Evolutionary conservation across 1,140 invertebrate species (phyloP), one percentile per base, ranked within the genome.

Genomic region (Hormaphis cornu): DNA sequence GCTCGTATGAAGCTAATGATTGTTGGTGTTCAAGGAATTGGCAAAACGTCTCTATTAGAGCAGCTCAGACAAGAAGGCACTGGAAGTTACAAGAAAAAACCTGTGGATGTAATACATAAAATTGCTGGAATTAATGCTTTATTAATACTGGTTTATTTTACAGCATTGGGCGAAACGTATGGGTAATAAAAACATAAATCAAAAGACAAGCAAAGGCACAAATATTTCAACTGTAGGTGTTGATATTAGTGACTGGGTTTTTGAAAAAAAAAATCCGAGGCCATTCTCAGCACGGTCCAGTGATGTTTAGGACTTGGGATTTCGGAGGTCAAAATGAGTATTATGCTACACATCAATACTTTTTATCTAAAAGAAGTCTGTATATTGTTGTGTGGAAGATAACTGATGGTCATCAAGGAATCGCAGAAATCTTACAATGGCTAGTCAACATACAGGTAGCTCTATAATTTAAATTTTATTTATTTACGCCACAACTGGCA

Each of bases 291-390:
- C 85, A 89, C 72, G 95, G 94, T 0, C 87, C 93, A 1, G 89
- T 98, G 50, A 88, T 91, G n/a, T 98, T 99, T 80, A 79, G 95
- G 69, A 98, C 95, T 0, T 99, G 97, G 96, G 97, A 99, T 79
- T 99, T 99, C 82, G 95, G 95, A n/a, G 96, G 96, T 0, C 95
- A 97, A 80, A 86, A 87, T 75, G 94, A 97, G 80, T 85, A 95
- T 76, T 98, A 98, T 77, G 91, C 95, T 0, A 98, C 96, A 1
- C 96, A 98, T 82, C 95, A 98, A 75, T 99, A 98, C 78, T 99
- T 99, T 77, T 80, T 99, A 14, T 97, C 95, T 0, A 93, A 95
- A 72, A 82, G 97, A 35, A 97, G 95, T 71, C 79, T 99, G 0
- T 98, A 98, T 76, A 80, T 99, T 14, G 95, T 98, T 4, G 84